These are phyloP conservation scores for Rhombomys opimus DNA, from an alignment of 2,113 vertebrate genomes.

Conservation along the genomic window DNA sequence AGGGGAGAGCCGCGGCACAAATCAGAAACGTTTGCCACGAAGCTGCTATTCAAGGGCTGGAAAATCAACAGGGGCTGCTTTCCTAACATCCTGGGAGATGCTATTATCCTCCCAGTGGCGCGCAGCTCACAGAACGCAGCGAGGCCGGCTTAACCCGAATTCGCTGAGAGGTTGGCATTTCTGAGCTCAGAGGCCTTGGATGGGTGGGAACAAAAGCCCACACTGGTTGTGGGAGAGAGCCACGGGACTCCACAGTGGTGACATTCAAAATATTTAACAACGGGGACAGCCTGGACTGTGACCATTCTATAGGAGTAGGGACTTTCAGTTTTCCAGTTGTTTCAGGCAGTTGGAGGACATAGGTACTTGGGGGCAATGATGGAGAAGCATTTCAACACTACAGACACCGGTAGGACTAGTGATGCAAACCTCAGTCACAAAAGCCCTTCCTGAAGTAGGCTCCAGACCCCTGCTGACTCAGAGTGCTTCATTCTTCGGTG, in stretches of 20 bases:
- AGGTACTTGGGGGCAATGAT: background rate
- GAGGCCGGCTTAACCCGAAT: constrained; percentile 77
- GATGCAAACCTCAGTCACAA: background rate
- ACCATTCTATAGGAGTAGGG: background rate
- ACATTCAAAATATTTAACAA: constrained; percentile 64
- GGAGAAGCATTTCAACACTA: background rate
- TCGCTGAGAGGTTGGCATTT: constrained; percentile 70
- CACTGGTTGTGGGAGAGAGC: background rate
- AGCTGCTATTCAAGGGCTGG: constrained; percentile 79
- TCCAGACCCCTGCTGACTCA: background rate
- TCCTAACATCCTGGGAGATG: constrained; percentile 74
- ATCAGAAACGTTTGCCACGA: constrained; percentile 80
- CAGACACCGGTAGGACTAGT: background rate
- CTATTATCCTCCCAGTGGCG: constrained; percentile 74
- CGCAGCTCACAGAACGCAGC: constrained; percentile 47
- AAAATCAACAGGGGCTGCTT: constrained; percentile 81
- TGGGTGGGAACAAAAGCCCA: constrained; percentile 50
- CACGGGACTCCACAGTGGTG: background rate
- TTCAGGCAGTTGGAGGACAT: background rate
- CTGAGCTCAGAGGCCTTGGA: constrained; percentile 70
- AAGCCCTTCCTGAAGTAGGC: background rate
- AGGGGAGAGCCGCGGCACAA: constrained; percentile 69
- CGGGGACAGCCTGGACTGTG: background rate
- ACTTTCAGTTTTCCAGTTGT: background rate
- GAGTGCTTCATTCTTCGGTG: background rate